Conservation (phyloP, 2,888 invertebrate species). For the Brenthis ino region DNA sequence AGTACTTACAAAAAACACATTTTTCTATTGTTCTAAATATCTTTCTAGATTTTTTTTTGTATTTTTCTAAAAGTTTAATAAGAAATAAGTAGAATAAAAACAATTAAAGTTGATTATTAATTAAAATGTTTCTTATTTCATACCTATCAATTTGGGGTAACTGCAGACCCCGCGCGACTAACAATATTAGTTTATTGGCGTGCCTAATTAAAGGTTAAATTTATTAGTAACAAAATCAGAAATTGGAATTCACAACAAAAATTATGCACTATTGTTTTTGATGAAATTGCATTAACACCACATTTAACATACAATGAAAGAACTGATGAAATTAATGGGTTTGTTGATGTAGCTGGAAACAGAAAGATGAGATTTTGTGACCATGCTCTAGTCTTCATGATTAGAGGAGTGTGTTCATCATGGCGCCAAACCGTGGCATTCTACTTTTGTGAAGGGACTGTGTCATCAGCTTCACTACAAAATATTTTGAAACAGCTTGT, state of each 20-base stretch:
- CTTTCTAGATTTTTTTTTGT: no score
- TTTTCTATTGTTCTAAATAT: no score
- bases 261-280: neutral
- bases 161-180: no score
- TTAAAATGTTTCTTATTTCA: no score
- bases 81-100: no score
- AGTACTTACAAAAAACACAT: no score
- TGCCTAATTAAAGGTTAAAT: neutral
- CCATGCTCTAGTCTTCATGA: slow-evolving; percentile 32
- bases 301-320: slow-evolving; percentile 20
- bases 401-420: slow-evolving; percentile 25
- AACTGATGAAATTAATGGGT: slow-evolving; percentile 19
- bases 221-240: neutral
- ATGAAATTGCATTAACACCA: slow-evolving; percentile 1
- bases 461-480: slow-evolving; percentile 1
- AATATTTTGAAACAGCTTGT: neutral
- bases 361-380: slow-evolving; percentile 14
- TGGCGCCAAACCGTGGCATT: slow-evolving; percentile 26
- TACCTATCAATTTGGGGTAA: no score
- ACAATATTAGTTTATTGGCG: no score
- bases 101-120: no score
- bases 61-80: no score
- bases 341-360: slow-evolving; percentile 9
- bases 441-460: slow-evolving; percentile 23
- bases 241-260: neutral